Evolutionary conservation across 2,797 vertebrate genomes (phyloP).

Genomic region (Hypotaenidia okinawae): DNA sequence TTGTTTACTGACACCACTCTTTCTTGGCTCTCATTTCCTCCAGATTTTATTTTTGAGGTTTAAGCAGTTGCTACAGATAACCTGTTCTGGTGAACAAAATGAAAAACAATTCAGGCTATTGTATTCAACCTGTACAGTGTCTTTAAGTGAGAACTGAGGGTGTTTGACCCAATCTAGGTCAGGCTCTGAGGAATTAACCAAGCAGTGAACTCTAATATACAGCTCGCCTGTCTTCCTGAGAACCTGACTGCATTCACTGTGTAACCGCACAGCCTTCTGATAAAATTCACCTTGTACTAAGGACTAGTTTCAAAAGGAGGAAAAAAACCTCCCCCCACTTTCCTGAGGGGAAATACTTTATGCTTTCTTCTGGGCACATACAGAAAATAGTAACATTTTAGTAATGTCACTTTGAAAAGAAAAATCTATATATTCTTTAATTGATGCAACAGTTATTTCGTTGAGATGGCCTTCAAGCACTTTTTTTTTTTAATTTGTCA

Average conservation of each 20-base stretch:
- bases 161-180: background rate
- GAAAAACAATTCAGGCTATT: background rate
- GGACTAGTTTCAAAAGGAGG: background rate
- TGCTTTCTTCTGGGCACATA: background rate
- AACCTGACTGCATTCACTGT: background rate
- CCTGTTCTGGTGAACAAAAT: background rate
- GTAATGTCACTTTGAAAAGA: background rate
- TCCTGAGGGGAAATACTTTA: background rate
- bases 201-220: background rate
- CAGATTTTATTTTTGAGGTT: background rate
- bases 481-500: background rate
- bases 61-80: background rate
- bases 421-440: background rate
- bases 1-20: background rate
- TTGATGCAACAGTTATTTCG: background rate
- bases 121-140: background rate
- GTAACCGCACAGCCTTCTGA: background rate
- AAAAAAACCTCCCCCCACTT: background rate
- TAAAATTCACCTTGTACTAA: background rate
- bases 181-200: slow-evolving; percentile 35
- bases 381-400: background rate
- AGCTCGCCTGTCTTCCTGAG: background rate
- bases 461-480: background rate
- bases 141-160: background rate
- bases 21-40: background rate